Evolutionary conservation across 2,797 vertebrate genomes (phyloP).

Genomic region (Poecilia velifera): DNA sequence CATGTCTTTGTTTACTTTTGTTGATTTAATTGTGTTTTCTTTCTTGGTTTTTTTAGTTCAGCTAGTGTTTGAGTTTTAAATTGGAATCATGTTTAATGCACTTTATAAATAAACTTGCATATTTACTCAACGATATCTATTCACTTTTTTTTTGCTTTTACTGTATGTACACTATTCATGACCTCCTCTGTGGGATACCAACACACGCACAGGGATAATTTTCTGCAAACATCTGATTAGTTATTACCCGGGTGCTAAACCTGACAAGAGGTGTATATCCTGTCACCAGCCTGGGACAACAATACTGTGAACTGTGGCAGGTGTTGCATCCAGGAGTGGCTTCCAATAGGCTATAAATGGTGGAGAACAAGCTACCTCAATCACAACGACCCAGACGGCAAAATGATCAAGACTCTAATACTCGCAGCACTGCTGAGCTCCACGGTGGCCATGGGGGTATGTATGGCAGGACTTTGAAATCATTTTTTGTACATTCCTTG

Average conservation of each 20-base stretch:
- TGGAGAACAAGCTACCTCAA: not conserved
- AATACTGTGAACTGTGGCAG: slow-evolving; percentile 57
- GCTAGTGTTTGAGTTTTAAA: not conserved
- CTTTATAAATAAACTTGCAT: not conserved
- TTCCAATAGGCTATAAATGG: slow-evolving; percentile 49
- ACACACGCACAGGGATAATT: slow-evolving; percentile 13
- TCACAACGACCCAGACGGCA: slow-evolving; percentile 45
- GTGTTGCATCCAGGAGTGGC: slow-evolving; percentile 52
- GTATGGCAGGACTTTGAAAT: slow-evolving; percentile 21
- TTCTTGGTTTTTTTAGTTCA: not conserved
- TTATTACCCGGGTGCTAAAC: slow-evolving; percentile 45
- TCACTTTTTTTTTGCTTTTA: not conserved
- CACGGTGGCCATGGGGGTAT: slow-evolving; percentile 61
- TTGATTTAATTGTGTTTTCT: not conserved
- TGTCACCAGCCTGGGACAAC: slow-evolving; percentile 3
- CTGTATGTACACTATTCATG: not conserved
- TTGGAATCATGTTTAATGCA: not conserved
- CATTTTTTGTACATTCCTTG: not conserved
- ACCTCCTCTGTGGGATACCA: not conserved
- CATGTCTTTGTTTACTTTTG: not conserved
- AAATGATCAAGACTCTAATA: slow-evolving; percentile 65
- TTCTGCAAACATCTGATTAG: not conserved
- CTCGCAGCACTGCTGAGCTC: slow-evolving; percentile 64
- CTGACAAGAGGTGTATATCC: slow-evolving; percentile 16
- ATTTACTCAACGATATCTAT: not conserved